Percentiles rank a stretch among this genome's conserved stretches.
Evolutionary conservation across 2,113 vertebrate species (phyloP).

Genomic region (Microtus oregoni): DNA sequence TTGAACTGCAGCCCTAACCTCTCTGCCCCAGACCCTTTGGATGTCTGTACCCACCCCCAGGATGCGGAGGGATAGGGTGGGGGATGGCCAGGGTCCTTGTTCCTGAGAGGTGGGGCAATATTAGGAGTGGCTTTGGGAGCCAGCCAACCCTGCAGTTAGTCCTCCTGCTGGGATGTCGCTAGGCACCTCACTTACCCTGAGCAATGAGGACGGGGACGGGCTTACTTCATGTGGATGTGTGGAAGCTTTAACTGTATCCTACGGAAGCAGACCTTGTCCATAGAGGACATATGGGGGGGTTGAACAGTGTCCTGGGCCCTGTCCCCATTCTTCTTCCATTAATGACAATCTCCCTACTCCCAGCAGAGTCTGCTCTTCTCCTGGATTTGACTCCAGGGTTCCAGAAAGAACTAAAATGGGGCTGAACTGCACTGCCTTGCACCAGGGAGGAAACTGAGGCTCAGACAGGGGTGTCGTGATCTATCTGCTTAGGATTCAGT

Average conservation of each 20-base stretch:
- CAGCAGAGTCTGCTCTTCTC: background rate
- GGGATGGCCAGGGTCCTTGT: background rate
- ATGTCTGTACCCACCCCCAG: background rate
- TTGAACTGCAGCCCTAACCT: background rate
- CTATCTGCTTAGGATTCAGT: background rate
- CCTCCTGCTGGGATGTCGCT: too few relatives aligned
- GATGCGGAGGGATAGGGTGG: background rate
- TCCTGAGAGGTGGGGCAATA: background rate
- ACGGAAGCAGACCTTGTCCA: fast-evolving
- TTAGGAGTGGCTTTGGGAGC: background rate
- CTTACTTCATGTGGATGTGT: background rate
- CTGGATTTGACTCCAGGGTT: background rate
- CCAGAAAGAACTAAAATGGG: background rate
- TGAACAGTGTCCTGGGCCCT: background rate
- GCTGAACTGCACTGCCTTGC: background rate
- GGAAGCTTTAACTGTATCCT: background rate
- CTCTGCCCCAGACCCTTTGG: background rate
- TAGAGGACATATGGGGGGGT: background rate
- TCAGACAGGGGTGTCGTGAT: background rate
- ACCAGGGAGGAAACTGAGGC: background rate
- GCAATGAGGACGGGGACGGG: background rate
- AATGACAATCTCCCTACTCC: background rate
- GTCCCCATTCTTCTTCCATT: background rate
- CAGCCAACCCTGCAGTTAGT: background rate
- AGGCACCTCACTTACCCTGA: background rate